These are phyloP conservation scores for Tretioscincus oriximinensis DNA, from an alignment of 2,113 vertebrate genomes.

Conservation along the genomic window DNA sequence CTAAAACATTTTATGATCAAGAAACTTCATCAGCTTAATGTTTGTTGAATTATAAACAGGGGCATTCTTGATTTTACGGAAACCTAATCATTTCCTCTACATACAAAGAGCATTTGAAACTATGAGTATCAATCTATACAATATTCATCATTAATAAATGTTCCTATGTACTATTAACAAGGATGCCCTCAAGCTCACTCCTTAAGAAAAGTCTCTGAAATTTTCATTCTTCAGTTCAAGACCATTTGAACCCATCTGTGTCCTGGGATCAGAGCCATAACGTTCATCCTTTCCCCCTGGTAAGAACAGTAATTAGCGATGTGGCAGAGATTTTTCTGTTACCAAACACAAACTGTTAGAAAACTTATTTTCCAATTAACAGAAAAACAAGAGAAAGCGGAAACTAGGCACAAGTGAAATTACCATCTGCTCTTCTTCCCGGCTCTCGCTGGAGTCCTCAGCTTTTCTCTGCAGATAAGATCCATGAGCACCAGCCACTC, in stretches of 20 bases:
- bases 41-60: too few species aligned
- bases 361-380: background rate
- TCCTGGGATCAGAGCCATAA: background rate
- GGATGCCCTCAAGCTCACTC: background rate
- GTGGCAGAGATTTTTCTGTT: background rate
- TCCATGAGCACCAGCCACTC: slow-evolving; percentile 59
- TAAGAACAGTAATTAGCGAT: background rate
- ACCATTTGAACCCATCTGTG: background rate
- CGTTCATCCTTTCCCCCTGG: background rate
- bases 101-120: background rate
- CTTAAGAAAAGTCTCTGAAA: background rate
- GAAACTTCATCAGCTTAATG: background rate
- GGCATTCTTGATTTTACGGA: too few species aligned
- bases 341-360: background rate
- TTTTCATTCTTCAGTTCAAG: background rate
- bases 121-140: background rate
- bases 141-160: background rate
- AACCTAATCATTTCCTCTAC: too few species aligned
- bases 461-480: slow-evolving; percentile 68
- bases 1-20: background rate
- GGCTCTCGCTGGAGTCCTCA: slow-evolving; percentile 90
- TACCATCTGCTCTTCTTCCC: slow-evolving; percentile 85
- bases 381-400: background rate
- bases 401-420: slow-evolving; percentile 36
- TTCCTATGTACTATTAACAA: background rate